Evolutionary conservation across 2,888 invertebrate species (phyloP), one percentile per base, ranked within the genome.

Genomic region (Drosophila parthenogenetica): DNA sequence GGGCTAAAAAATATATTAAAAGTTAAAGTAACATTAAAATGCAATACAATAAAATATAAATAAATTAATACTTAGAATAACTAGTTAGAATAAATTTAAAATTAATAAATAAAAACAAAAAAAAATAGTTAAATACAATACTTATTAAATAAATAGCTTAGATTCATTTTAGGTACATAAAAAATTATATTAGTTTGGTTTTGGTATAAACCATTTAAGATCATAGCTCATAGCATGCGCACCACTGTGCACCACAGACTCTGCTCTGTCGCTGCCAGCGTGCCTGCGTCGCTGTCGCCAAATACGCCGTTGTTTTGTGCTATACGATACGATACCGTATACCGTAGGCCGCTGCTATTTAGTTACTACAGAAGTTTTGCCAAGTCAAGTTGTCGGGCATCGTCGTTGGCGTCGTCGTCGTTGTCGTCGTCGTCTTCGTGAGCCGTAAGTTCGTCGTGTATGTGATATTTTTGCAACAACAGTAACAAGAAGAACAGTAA

Each of bases 281-380:
- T 25, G 13, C 49, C 13, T 42, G 57, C 70, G 67, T 58, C 69
- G 86, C 83, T 66, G 77, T 80, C 82, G 83, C 75, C 79, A 76
- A 78, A 80, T 69, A 64, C 81, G 80, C 71, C 70, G 77, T 81
- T 73, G 79, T 80, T 73, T 74, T 86, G 88, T 88, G 89, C 81
- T 75, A 86, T 80, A 69, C 89, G 89, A 89, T 80, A 35, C 35
- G 35, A 35, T 35, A 35, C 35, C 35, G 35, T 35, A 35, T 35
- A 88, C 77, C 83, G 76, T 83, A 61, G 81, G 67, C 78, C 85
- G 59, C 73, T 66, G 89, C 78, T 80, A 79, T 90, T 91, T 79
- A 91, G 91, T 90, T 90, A 89, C 82, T 87, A 85, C 72, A 90
- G 83, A 86, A 88, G 90, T 90, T 89, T 88, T 89, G 89, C 78